Base-by-base conservation (phyloP, 1,140 invertebrate genomes). In the Drosophila pruinosa region DNA sequence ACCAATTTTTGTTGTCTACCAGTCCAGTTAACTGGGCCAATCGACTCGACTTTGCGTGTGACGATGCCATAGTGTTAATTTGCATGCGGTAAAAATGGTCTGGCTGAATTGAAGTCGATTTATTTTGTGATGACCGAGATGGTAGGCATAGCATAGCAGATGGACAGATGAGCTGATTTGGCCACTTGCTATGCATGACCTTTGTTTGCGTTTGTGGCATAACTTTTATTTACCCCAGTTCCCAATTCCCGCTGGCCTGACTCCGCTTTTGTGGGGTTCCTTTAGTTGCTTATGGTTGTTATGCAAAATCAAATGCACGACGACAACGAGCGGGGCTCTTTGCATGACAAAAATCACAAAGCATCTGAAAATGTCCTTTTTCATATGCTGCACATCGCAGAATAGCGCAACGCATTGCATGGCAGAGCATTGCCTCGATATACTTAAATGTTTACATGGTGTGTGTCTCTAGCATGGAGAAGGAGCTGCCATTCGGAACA, bases 291-390 rank as follows among this genome's bases (percentile, higher is more conserved):
- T 71, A 61, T 71, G 63, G 72, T 57, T 80, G 72, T 58, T 71
- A 47, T 67, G 54, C 63, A 67, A 59, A 54, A 67, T 50, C 26
- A 58, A 45, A 73, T 75, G 43, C 71, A 26, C 31, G 31, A 14
- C 26, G 17, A 24, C n/a, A n/a, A n/a, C n/a, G 31, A 15, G 45
- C 19, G 43, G 15, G 34, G 28, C n/a, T 26, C 34, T 48, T 56
- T 57, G 65, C 77, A 86, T 77, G 82, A 77, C 77, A 86, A 74
- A 80, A 85, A 85, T 86, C 76, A 86, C 72, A 86, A 86, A 88
- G 81, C 77, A 81, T 81, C 77, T 81, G 57, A 67, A 50, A 81
- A 77, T 81, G 77, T 71, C 64, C 65, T 70, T 72, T 88, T 86
- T 88, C 81, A 86, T 86, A 86, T 86, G 81, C 74, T 86, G 77